Evolutionary conservation across 1,140 invertebrate species (phyloP), one percentile per base, ranked within the genome.

Genomic region (Drosophila equinoxialis): DNA sequence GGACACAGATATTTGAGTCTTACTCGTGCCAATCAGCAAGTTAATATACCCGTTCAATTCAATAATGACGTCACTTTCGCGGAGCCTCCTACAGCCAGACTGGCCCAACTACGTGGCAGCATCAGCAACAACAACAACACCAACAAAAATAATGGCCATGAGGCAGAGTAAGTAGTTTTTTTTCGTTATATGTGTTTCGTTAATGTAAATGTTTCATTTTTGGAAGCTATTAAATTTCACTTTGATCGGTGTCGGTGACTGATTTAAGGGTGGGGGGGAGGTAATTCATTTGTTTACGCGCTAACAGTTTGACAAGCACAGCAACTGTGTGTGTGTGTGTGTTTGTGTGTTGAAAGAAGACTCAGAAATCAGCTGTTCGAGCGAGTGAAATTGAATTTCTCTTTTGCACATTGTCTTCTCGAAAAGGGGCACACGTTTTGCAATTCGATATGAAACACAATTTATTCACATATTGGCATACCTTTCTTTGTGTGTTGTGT

Each of bases 211-310:
- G 30, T 30, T 17, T 17, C 42, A 20, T 17, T 17, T 48, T 62
- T 63, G 48, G 39, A 13, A 69, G 60, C 60, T 78, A 83, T 90
- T 79, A 79, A 63, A 68, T 86, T 86, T 80, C 83, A 83, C 84
- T 76, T 83, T 37, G 64, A 39, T 39, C 37, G 37, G 37, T 23
- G 17, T 8, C 17, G 17, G 45, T 7, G 42, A 3, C 10, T 5
- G 45, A 11, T 48, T 8, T 23, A 20, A 10, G 20, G 45, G 45
- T 39, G 14, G 17, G 17, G 8, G 8, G 8, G 17, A 48, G 8
- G 45, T 8, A n/a, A 51, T 51, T 51, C 68, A 87, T 82, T 82
- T 87, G 83, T 87, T 87, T 87, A 89, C 83, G 80, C 84, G 83
- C 84, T 83, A 70, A 83, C 84, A 70, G 82, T 86, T 87, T 87